Evolutionary conservation across 1,140 invertebrate genomes (phyloP).

Genomic region (Polyergus mexicanus): DNA sequence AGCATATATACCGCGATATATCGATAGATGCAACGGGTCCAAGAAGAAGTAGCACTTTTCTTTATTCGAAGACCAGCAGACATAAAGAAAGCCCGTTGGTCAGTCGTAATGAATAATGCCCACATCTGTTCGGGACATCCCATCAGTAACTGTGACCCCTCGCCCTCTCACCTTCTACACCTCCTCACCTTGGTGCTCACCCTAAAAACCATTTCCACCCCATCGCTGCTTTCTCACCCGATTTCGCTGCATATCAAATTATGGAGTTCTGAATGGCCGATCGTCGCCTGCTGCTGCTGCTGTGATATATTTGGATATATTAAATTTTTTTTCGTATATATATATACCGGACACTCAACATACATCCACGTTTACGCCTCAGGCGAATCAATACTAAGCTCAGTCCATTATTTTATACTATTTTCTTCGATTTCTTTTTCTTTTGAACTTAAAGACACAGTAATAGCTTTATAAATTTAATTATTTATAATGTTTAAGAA

Average conservation of each 20-base stretch:
- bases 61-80: conserved; percentile 62
- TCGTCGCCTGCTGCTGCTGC: conserved; percentile 85
- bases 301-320: conserved; percentile 87
- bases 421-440: not conserved
- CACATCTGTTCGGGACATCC: conserved; percentile 85
- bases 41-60: conserved; percentile 47
- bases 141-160: conserved; percentile 83
- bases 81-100: conserved; percentile 69
- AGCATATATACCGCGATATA: not conserved
- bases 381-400: conserved; percentile 64
- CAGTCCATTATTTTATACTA: conserved; percentile 29
- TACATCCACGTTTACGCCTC: conserved; percentile 48
- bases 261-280: conserved; percentile 86
- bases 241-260: conserved; percentile 86
- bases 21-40: not conserved
- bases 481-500: not conserved
- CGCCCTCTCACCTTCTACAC: conserved; percentile 52
- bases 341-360: conserved; percentile 52
- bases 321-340: conserved; percentile 83
- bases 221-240: conserved; percentile 81
- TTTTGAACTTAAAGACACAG: not conserved
- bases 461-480: not conserved
- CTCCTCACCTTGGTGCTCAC: conserved; percentile 72
- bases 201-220: conserved; percentile 83
- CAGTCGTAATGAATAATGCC: conserved; percentile 85